Evolutionary conservation across 2,797 vertebrate species (phyloP), one percentile per base, ranked within the genome.

Genomic region (Cheracebus regulus): DNA sequence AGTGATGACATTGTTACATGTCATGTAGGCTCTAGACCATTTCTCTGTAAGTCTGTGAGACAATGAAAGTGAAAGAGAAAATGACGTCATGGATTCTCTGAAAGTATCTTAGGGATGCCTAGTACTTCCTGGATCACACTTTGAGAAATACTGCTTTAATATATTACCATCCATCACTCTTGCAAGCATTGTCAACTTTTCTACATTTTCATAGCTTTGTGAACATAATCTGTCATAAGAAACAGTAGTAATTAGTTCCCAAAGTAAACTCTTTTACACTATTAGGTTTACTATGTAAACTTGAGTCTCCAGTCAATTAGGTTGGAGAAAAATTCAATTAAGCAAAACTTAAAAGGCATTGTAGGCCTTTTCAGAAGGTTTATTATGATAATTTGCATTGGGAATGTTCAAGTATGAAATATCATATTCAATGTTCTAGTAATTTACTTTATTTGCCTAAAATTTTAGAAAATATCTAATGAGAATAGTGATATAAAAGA

Each of bases 71-170:
- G 13, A 7, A 89, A 96, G 80, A 12, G 33, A 19, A 93, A 95
- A 50, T 58, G 26, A 50, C 14, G 12, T 89, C 30, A 57, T 87
- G n/a, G 7, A 28, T 33, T 81, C 73, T 64, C 44, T 52, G 4
- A 76, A 88, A 57, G 39, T 14, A 4, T 93, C 67, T 81, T 36
- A 9, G 17, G 58, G n/a, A 76, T 73, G 1, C n/a, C 33, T 80
- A 61, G 33, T 33, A 79, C 44, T 94, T 97, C 50, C n/a, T 83
- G 41, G n/a, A 91, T 76, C 30, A 95, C 8, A 89, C 30, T 91
- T 82, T n/a, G 61, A 91, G 57, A 89, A 87, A 76, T 36, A 30
- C 2, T 88, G n/a, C 70, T 96, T 90, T 93, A 67, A 57, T 48
- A 26, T 79, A 39, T 79, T 87, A 57, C 15, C 50, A 33, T n/a